phyloP scores from a whole-genome alignment of 1,140 invertebrate genomes.

The Maniola jurtina region DNA sequence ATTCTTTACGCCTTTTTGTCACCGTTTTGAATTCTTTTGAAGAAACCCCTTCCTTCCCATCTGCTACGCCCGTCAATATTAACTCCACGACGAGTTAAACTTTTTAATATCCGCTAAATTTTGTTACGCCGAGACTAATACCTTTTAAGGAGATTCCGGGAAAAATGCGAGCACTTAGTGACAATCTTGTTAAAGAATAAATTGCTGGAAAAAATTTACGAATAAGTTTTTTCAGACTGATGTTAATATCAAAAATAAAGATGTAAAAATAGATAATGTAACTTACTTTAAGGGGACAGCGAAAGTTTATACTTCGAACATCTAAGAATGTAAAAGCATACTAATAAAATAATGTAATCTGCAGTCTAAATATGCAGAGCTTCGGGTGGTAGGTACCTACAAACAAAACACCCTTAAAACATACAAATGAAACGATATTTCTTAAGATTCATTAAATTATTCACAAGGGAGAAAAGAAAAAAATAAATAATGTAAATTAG shows the following conservation, averaged over 20 bases:
- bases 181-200: constrained; percentile 36
- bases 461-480: constrained; percentile 64
- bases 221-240: too few species aligned
- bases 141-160: constrained; percentile 54
- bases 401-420: constrained; percentile 27
- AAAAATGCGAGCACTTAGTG: constrained; percentile 43
- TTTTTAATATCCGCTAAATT: constrained; percentile 79
- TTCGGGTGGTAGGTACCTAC: constrained; percentile 11
- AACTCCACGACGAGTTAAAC: constrained; percentile 75
- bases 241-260: too few species aligned
- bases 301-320: too few species aligned
- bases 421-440: constrained; percentile 56
- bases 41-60: constrained; percentile 74
- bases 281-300: too few species aligned
- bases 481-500: constrained; percentile 76
- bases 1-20: constrained; percentile 79
- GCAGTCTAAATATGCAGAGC: not conserved
- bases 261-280: too few species aligned
- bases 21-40: constrained; percentile 76
- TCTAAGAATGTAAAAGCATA: not conserved
- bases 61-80: constrained; percentile 79
- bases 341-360: too few species aligned
- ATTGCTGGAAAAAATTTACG: not conserved
- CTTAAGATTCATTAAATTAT: constrained; percentile 75
- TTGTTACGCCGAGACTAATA: constrained; percentile 68